These are phyloP conservation scores for Argentina silus DNA, from an alignment of 2,797 vertebrate genomes.

Conservation along the genomic window DNA sequence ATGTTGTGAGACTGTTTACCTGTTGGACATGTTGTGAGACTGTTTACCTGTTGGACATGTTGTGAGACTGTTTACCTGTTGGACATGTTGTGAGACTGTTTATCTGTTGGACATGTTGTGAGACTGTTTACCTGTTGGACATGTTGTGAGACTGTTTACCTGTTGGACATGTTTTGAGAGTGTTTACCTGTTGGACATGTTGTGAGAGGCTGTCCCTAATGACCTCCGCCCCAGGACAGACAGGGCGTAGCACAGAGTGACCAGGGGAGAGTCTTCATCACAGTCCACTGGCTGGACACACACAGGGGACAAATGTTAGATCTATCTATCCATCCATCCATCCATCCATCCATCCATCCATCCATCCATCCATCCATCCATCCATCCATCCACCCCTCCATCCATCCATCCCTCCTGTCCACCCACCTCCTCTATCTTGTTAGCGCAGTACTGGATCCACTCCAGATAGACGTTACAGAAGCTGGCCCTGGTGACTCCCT, in stretches of 20 bases:
- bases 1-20: slow-evolving; percentile 86
- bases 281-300: slow-evolving; percentile 83
- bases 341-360: not conserved
- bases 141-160: slow-evolving; percentile 89
- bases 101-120: slow-evolving; percentile 91
- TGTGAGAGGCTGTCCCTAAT: slow-evolving; percentile 91
- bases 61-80: slow-evolving; percentile 87
- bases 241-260: slow-evolving; percentile 92
- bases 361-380: too few relatives aligned
- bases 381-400: not conserved
- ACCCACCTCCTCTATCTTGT: slow-evolving; percentile 84
- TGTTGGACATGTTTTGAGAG: not conserved
- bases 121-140: slow-evolving; percentile 81
- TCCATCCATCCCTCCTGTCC: not conserved
- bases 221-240: slow-evolving; percentile 92
- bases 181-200: slow-evolving; percentile 87
- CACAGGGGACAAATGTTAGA: not conserved
- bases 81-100: slow-evolving; percentile 88
- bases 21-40: slow-evolving; percentile 88
- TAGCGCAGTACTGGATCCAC: slow-evolving; percentile 94
- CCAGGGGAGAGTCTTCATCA: slow-evolving; percentile 92
- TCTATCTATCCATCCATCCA: not conserved
- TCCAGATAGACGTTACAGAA: slow-evolving; percentile 95
- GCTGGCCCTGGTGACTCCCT: slow-evolving; percentile 95
- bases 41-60: slow-evolving; percentile 87